Evolutionary conservation across 2,888 invertebrate species (phyloP), one percentile per base, ranked within the genome.

Genomic region (Leucophenga montana): DNA sequence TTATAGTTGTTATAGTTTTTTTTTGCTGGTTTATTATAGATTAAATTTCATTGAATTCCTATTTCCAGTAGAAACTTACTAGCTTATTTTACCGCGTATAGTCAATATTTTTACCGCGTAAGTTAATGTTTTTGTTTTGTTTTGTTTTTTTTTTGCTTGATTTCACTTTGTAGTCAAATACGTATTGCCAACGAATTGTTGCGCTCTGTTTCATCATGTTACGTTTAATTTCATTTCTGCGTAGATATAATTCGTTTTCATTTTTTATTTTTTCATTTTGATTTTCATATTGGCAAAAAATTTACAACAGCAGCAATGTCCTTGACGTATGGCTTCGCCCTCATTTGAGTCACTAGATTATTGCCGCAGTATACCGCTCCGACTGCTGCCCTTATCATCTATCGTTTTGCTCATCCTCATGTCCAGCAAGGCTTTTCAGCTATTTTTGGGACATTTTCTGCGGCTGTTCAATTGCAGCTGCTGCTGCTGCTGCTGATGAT

Each of bases 301-400:
- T 64, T 64, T 64, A 46, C 48, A 64, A 48, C n/a, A 33, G 27
- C 20, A 56, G n/a, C 59, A 64, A 48, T n/a, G 62, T 46, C 62
- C 62, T 64, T 64, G 62, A 64, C 62, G 62, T 22, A 64, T 64
- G 48, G 62, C n/a, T 64, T 46, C 62, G 27, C 62, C 62, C 14
- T 46, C 62, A 20, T 64, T 64, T 64, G 48, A 64, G 39, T 39
- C 27, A 48, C 46, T 46, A 20, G 46, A 46, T 39, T 39, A 39
- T 64, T 64, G 48, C 16, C 62, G 62, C 62, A 64, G 13, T 46
- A 44, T n/a, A 5, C 4, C 13, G 59, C 14, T 33, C 14, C n/a
- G 22, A 8, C 27, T 18, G 61, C 44, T 44, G 61, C 9, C 61
- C 39, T 39, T n/a, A n/a, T n/a, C 39, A 39, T 9, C 61, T 16